Evolutionary conservation across 2,888 invertebrate genomes (phyloP).

Genomic region (Terebella lapidaria): DNA sequence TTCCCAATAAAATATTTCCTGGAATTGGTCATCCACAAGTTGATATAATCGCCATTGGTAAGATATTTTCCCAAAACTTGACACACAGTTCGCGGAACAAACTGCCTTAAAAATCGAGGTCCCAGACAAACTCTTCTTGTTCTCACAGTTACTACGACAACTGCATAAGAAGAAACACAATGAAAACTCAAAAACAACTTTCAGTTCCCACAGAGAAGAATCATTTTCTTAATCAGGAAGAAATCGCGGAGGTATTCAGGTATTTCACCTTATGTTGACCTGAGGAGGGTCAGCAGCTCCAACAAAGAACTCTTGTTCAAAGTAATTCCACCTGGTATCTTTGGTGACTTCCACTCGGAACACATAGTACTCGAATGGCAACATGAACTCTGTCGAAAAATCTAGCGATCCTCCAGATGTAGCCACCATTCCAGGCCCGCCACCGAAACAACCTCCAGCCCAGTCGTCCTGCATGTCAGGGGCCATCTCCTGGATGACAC

Average conservation of each 20-base stretch:
- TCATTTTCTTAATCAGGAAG: not conserved
- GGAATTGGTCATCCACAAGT: not conserved
- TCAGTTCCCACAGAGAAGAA: not conserved
- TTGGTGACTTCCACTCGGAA: not conserved
- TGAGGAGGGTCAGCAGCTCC: not conserved
- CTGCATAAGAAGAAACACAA: not conserved
- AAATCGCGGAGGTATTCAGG: not conserved
- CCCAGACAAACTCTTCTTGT: not conserved
- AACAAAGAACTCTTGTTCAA: not conserved
- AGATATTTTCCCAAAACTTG: not conserved
- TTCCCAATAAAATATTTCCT: not conserved
- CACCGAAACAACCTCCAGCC: conserved; percentile 16
- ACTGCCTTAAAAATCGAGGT: not conserved
- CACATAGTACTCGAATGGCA: not conserved
- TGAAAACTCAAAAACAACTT: not conserved
- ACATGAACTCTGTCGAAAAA: not conserved
- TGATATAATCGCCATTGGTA: not conserved
- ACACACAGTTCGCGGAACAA: not conserved
- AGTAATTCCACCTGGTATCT: not conserved
- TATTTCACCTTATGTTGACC: not conserved
- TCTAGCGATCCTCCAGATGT: not conserved
- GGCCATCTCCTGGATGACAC: too few species aligned
- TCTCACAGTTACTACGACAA: not conserved
- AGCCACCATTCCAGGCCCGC: not conserved
- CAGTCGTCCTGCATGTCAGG: too few species aligned